Evolutionary conservation across 2,888 invertebrate genomes (phyloP), one percentile per base, ranked within the genome.

Genomic region (Galerucella nymphaeae): DNA sequence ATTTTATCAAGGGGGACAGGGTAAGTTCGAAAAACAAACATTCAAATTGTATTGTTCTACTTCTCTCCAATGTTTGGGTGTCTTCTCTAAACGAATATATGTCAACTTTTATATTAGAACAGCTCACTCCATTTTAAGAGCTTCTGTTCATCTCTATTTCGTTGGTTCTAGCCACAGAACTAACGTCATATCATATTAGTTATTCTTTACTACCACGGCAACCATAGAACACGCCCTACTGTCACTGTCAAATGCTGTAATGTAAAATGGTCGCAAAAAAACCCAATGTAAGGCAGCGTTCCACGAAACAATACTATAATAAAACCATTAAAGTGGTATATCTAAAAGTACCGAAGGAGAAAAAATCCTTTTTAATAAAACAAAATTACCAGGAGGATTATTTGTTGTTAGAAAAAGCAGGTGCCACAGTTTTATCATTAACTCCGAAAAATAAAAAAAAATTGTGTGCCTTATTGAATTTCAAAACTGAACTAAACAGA

Each of bases 1-100:
- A 86, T 93, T 79, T 90, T 91, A 83, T 9, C 80, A 81, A 59
- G 94, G 94, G 42, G 93, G 93, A 86, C 90, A 91, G 82, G 91
- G 93, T 92, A 89, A 86, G 86, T 82, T 66, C 30, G 30, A 72
- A 57, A 68, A 38, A 42, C 41, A 55, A 61, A 61, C 6, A 6
- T 30, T 6, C 5, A 30, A 30, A 5, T 0, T 30, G 30, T 30
- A 1, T 6, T 30, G 0, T 30, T 30, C 30, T 30, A 30, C 30
- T 6, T 5, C 30, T 2, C 1, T 30, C n/a, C n/a, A n/a, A n/a
- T n/a, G n/a, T 30, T 30, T 30, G 30, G 30, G 0, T 30, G 6
- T 30, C 30, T 30, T 30, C 30, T 30, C 30, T 30, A n/a, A n/a
- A n/a, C n/a, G n/a, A n/a, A n/a, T n/a, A n/a, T 38, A 38, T 8